These are phyloP conservation scores for Saxicola maurus DNA, from an alignment of 2,797 vertebrate species.

Conservation along the genomic window DNA sequence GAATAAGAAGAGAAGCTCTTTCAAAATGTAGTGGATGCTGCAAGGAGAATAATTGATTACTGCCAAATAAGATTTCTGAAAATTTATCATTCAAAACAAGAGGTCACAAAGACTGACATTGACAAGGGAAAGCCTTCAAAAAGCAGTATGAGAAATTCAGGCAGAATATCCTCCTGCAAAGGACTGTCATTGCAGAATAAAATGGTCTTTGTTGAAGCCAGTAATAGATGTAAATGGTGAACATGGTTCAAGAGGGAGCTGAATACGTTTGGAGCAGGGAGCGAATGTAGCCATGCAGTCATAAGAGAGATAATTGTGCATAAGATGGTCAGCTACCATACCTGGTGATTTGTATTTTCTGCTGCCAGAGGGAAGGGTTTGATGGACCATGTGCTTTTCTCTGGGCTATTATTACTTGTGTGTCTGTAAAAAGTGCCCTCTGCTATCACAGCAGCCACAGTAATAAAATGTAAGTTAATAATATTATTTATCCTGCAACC, in stretches of 20 bases:
- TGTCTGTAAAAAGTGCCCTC: slow-evolving; percentile 30
- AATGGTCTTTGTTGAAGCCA: not conserved
- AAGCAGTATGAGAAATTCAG: not conserved
- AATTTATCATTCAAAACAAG: slow-evolving; percentile 2
- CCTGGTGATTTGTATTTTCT: slow-evolving; percentile 42
- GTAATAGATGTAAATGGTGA: slow-evolving; percentile 16
- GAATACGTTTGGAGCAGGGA: not conserved
- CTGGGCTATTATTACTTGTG: slow-evolving; percentile 1
- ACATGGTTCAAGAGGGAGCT: slow-evolving; percentile 3
- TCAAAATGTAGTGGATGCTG: not conserved
- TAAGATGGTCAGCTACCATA: slow-evolving; percentile 33
- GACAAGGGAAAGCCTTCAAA: not conserved
- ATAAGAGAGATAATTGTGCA: slow-evolving; percentile 33
- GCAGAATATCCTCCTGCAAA: not conserved
- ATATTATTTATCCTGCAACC: slow-evolving; percentile 47
- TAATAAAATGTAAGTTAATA: slow-evolving; percentile 53
- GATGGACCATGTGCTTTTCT: slow-evolving; percentile 3
- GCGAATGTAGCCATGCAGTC: not conserved
- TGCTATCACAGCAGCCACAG: slow-evolving; percentile 4
- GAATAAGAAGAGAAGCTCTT: not conserved
- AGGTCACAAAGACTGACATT: not conserved
- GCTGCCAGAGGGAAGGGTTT: slow-evolving; percentile 24
- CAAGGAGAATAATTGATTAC: not conserved
- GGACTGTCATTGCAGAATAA: not conserved
- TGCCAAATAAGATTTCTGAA: not conserved